Evolutionary conservation across 2,888 invertebrate genomes (phyloP).

Genomic region (Rapana venosa): DNA sequence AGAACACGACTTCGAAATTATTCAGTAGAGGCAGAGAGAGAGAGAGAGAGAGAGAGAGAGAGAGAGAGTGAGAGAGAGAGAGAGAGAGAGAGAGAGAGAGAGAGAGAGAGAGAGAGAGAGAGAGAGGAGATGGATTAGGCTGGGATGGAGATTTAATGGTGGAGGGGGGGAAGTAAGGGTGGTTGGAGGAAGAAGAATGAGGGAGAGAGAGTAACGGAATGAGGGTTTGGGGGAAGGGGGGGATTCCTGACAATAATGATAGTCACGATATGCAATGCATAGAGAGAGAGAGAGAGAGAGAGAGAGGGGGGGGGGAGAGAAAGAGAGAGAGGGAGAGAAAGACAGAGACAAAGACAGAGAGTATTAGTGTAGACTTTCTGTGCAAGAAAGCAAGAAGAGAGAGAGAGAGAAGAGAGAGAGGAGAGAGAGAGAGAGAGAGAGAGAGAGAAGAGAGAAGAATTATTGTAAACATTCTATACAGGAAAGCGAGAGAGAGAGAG

Average conservation of each 20-base stretch:
- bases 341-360: background rate
- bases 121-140: background rate
- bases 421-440: constrained; percentile 18
- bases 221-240: too few species aligned
- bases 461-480: too few species aligned
- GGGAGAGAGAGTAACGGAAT: too few species aligned
- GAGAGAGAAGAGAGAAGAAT: background rate
- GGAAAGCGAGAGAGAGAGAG: too few species aligned
- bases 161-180: too few species aligned
- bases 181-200: too few species aligned
- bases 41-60: constrained; percentile 11
- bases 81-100: background rate
- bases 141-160: too few species aligned
- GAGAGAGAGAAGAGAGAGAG: background rate
- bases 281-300: background rate
- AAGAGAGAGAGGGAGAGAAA: background rate
- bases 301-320: background rate
- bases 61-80: background rate
- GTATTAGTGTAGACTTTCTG: too few species aligned
- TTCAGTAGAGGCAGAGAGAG: background rate
- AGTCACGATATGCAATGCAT: too few species aligned
- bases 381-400: background rate
- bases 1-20: background rate
- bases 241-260: too few species aligned
- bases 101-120: background rate